Base-by-base conservation (phyloP, 2,113 vertebrate genomes). In the Callocephalon fimbriatum region DNA sequence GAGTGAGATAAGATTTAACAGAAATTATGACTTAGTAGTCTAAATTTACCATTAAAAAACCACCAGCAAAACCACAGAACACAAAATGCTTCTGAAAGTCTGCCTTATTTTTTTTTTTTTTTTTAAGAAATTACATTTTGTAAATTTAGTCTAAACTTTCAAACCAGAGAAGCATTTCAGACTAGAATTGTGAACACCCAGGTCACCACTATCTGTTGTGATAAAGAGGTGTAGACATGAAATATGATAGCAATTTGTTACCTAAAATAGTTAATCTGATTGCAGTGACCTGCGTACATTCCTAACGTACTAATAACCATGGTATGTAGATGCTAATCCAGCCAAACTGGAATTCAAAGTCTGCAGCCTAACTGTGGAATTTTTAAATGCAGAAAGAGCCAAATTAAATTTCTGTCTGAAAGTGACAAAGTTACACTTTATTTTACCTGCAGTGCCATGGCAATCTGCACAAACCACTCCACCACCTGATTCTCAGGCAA, bases 381-480 rank as follows among this genome's bases (percentile, higher is more conserved):
- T 81, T 76, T 73, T 61, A 81, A 66, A 81, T 4, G 31, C 29
- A 63, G 9, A 51, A 78, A 90, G 73, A 73, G 32, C 7, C 68
- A 67, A 76, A 86, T 13, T 13, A 70, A 47, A 25, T 10, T 61
- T 19, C 0, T 17, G 26, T 12, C 29, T 48, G 27, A 54, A 81
- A 35, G 23, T 32, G 27, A 71, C 25, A 19, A 73, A 62, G 15
- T 23, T 23, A 20, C 15, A 73, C 26, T 45, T 62, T 27, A 54
- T 17, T 79, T 90, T 97, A 99, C 99, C 99, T 99, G 99, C 66
- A 99, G 97, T 5, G 99, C 99, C 99, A 99, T 99, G 66, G 99
- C 98, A 31, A 99, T 99, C 97, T 99, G 99, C 45, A 99, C 99
- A 95, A 99, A 99, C 99, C 99, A 99, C 93, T 99, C 99, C 94